Base-by-base conservation (phyloP, 2,888 invertebrate genomes). In the Polietes domitor region DNA sequence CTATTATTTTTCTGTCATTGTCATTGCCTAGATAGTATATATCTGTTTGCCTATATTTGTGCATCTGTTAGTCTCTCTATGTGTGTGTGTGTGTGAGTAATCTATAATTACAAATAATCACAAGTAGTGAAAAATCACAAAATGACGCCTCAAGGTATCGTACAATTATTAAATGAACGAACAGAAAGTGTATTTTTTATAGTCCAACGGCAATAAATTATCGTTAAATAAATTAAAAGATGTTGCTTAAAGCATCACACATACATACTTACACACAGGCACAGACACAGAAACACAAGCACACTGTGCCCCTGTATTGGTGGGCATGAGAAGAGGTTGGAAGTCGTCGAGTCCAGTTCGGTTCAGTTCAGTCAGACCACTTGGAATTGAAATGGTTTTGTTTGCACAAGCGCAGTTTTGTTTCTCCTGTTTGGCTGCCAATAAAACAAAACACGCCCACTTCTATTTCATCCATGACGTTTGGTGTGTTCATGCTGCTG, bases 131-230 rank as follows among this genome's bases (percentile, higher is more conserved):
- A 86, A 80, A 73, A 72, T 58, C 43, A 47, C 73, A 53, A 74
- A 90, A 92, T 91, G 88, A 91, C 88, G 89, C 91, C 92, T 92
- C 86, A 86, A 92, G 91, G 92, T 88, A 90, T 91, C 91, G 89
- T 91, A 89, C 91, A 92, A 92, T 92, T 92, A 92, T 91, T 90
- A 92, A 92, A 92, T 92, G 92, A 91, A 91, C 90, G 88, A 32
- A 78, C 90, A 90, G 91, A 92, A 88, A 88, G 87, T 87, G 87
- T 87, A 88, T 88, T 88, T 73, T 81, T 84, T 89, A 88, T 89
- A 87, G 87, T 87, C 88, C 88, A 86, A 81, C 73, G 87, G 88
- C 87, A 87, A 87, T 88, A 87, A 88, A 88, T 88, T 87, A 88
- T 84, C 77, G 78, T 86, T 79, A 83, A 86, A 87, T 85, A 85